Base-by-base conservation (phyloP, 1,140 invertebrate genomes). In the Cotesia vestalis region DNA sequence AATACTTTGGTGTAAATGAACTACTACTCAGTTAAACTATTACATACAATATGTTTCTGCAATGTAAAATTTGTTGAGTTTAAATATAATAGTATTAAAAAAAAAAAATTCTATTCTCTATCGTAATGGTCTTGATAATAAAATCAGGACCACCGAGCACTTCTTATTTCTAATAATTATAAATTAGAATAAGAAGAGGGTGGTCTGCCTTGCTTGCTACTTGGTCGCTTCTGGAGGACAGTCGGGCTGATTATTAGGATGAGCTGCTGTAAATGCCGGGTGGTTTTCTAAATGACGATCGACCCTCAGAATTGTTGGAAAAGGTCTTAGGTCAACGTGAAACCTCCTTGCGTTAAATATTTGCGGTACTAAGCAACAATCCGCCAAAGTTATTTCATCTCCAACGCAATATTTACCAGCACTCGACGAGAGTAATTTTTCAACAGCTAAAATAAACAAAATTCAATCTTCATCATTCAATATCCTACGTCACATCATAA, bases 391-490 rank as follows among this genome's bases (percentile, higher is more conserved):
- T 40, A 99, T 91, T 76, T 95, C 91, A 87, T 99, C 95, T 2
- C 97, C 97, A 2, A 98, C 93, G 83, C 95, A 96, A 81, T 97
- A 99, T 83, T 97, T 96, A 12, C 97, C 97, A 61, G 95, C 92
- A 68, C 91, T 94, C 11, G 92, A 88, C 5, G 92, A 91, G 6
- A 99, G 83, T 8, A 97, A 85, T 83, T 94, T 94, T 87, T 99
- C 98, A 3, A 98, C 91, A 52, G 94, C 95, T 88, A 89, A 55
- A 38, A 79, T 46, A 9, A 46, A 2, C 2, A 46, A 46, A 9
- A 46, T 46, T 46, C 5, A 46, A 46, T 46, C 5, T 27, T 27
- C 0, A 46, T 11, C 40, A 46, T 46, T 46, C 2, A 46, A 46
- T 46, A 9, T 46, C 6, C 40, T 46, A 27, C 27, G 1, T 27